Evolutionary conservation across 2,888 invertebrate genomes (phyloP), one percentile per base, ranked within the genome.

Genomic region (Lamellibrachia columna): DNA sequence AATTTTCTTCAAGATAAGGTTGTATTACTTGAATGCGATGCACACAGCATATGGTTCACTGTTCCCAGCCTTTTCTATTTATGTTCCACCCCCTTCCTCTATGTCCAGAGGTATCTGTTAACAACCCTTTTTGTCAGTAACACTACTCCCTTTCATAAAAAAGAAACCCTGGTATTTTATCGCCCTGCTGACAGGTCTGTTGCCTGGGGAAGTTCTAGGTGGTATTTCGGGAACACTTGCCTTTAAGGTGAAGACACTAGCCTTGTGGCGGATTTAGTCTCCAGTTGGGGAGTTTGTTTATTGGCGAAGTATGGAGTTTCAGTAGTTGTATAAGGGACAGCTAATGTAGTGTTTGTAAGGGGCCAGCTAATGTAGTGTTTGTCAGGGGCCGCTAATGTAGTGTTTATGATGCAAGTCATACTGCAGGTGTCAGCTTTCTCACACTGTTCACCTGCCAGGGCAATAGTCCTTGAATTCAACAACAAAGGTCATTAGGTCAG

Each of bases 351-450:
- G 75, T 75, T 75, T 75, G n/a, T 75, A n/a, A 75, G 40, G 40
- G 40, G 40, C 40, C 40, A 0, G 40, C 40, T 40, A 40, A 40
- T 40, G 40, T 40, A 40, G 40, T 40, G 40, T 40, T 40, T 75
- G 75, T 15, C n/a, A 22, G 4, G 15, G 75, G n/a, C 75, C 15
- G 11, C 6, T 75, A 75, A 75, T 75, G 75, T 75, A 15, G 15
- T 75, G 75, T 75, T 75, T 75, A 75, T 75, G 75, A 75, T 75
- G 15, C n/a, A 22, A 75, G 75, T 75, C 75, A 75, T 75, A 75
- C 75, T 75, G 3, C 7, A 58, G 1, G 75, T 75, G 75, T 75
- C n/a, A 7, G 75, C 75, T 75, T 75, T 75, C 75, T n/a, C 75
- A 75, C 60, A 60, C 75, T 22, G 22, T 0, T 75, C 15, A 15